Percentiles rank a stretch among this genome's conserved stretches.
These are phyloP conservation scores for Lycopodina hypogea DNA, from an alignment of 37 sponge, comb jelly and placozoan genomes.

Conservation along the genomic window DNA sequence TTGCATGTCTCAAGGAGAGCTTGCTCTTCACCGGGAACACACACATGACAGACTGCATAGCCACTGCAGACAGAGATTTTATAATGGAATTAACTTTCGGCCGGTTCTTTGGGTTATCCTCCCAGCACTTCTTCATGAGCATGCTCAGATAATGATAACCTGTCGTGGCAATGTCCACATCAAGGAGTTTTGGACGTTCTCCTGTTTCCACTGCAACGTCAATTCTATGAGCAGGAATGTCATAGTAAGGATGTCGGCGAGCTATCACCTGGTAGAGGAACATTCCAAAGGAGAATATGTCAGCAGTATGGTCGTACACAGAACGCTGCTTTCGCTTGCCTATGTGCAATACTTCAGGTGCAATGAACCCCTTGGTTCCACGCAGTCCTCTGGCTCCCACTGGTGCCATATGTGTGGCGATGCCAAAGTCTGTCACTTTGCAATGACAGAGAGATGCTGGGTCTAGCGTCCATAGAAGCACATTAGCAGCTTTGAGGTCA, in stretches of 20 bases:
- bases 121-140: conserved; percentile 83
- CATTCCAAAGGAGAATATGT: conserved; percentile 88
- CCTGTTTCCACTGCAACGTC: conserved; percentile 49
- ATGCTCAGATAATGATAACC: conserved; percentile 64
- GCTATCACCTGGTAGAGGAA: conserved; percentile 84
- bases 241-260: conserved; percentile 66
- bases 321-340: conserved; percentile 62
- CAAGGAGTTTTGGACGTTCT: conserved; percentile 65
- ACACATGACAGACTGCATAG: conserved; percentile 62
- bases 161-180: conserved; percentile 46
- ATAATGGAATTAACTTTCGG: conserved; percentile 44
- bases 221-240: conserved; percentile 49
- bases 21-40: conserved; percentile 54
- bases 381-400: conserved; percentile 64
- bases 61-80: conserved; percentile 9
- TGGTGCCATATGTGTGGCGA: conserved; percentile 66
- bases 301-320: conserved; percentile 75
- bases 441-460: conserved; percentile 71
- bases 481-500: conserved; percentile 86
- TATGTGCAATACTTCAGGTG: conserved; percentile 83
- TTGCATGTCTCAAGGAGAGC: conserved; percentile 44
- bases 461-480: conserved; percentile 87
- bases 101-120: conserved; percentile 65
- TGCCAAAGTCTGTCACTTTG: conserved; percentile 86
- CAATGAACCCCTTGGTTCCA: conserved; percentile 90